phyloP scores from a whole-genome alignment of 1,140 invertebrate species.

The Sitobion miscanthi region DNA sequence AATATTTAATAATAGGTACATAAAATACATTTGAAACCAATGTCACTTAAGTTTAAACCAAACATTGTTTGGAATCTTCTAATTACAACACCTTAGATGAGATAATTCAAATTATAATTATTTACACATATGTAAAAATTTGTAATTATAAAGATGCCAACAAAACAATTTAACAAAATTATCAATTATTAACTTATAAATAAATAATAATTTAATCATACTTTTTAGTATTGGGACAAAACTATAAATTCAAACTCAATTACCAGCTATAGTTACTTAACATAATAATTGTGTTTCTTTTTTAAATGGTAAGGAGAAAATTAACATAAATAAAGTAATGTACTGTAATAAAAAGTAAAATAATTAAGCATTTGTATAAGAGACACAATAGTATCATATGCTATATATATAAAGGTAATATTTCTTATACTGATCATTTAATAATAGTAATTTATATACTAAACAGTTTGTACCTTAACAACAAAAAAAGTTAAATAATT shows the following conservation, averaged over 20 bases:
- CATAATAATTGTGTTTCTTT: slow-evolving; percentile 5
- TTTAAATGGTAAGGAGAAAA: slow-evolving; percentile 3
- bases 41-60: background rate
- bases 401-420: background rate
- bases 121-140: background rate
- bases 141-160: background rate
- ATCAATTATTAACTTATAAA: background rate
- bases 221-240: background rate
- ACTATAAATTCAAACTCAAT: slow-evolving; percentile 14
- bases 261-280: background rate
- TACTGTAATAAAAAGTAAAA: slow-evolving; percentile 20
- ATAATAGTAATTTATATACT: background rate
- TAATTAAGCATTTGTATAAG: background rate
- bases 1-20: background rate
- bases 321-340: slow-evolving; percentile 25
- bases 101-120: background rate
- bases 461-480: background rate
- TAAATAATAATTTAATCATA: background rate
- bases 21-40: background rate
- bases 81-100: background rate
- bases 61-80: background rate
- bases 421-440: background rate
- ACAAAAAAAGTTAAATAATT: slow-evolving; percentile 1
- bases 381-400: background rate
- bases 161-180: slow-evolving; percentile 27